phyloP scores from a whole-genome alignment of 2,797 vertebrate genomes.

The Microctenopoma lineatum region DNA sequence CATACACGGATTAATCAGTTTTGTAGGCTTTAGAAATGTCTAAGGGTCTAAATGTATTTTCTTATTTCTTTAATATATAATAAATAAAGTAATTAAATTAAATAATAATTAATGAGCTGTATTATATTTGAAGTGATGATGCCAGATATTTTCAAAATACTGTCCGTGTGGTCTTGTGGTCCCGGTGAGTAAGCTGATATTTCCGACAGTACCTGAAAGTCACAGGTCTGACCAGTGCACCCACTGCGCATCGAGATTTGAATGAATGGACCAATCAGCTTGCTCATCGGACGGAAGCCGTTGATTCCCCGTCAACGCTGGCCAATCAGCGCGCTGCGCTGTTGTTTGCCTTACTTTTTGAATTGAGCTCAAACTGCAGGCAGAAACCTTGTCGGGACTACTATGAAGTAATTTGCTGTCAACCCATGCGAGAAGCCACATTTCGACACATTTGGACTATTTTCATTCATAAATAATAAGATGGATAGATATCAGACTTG shows the following conservation, averaged over 20 bases:
- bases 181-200: background rate
- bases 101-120: too few relatives aligned
- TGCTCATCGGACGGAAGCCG: constrained; percentile 14
- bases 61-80: too few relatives aligned
- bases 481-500: constrained; percentile 31
- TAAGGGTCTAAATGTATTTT: too few relatives aligned
- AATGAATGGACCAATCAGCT: constrained; percentile 81
- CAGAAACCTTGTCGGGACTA: constrained; percentile 13
- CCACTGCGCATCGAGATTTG: constrained; percentile 69
- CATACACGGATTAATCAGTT: too few relatives aligned
- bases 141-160: background rate
- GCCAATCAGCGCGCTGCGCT: constrained; percentile 74
- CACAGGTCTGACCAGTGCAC: background rate
- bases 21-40: too few relatives aligned
- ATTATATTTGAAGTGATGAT: too few relatives aligned
- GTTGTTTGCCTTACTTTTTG: constrained; percentile 80
- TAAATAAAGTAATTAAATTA: too few relatives aligned
- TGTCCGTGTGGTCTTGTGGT: too few relatives aligned
- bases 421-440: constrained; percentile 37
- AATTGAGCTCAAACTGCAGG: constrained; percentile 67
- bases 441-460: constrained; percentile 9
- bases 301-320: background rate
- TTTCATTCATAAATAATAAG: background rate
- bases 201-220: constrained; percentile 30
- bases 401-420: constrained; percentile 39